Percentiles rank a stretch among this genome's conserved stretches.
Conservation (phyloP, 2,888 invertebrate genomes). For the Drosophila formosana region DNA sequence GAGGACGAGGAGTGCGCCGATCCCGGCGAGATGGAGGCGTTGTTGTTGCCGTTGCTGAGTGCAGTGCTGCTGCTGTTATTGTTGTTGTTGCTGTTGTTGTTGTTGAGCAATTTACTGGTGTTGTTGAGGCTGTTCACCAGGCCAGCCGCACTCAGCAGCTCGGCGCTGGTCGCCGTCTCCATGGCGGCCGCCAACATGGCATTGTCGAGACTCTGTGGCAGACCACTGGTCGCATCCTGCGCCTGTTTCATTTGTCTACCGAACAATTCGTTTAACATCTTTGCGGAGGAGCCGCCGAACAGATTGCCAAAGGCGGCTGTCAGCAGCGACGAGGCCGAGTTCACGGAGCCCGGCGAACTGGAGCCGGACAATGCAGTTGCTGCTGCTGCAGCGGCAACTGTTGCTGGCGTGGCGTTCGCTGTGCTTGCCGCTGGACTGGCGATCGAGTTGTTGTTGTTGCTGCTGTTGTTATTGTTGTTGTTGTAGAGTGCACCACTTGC, state of each 20-base stretch:
- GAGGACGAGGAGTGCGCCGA: slow-evolving; percentile 57
- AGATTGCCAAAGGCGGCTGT: slow-evolving; percentile 86
- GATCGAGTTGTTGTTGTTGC: slow-evolving; percentile 37
- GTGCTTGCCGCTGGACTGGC: slow-evolving; percentile 30
- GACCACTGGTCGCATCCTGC: slow-evolving; percentile 86
- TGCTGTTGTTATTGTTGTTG: slow-evolving; percentile 38
- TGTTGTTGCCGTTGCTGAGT: slow-evolving; percentile 54
- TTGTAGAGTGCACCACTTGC: slow-evolving; percentile 92
- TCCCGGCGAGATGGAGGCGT: slow-evolving; percentile 62
- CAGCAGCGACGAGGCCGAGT: slow-evolving; percentile 76
- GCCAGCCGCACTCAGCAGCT: slow-evolving; percentile 85
- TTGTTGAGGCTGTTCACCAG: slow-evolving; percentile 74
- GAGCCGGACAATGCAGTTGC: slow-evolving; percentile 61
- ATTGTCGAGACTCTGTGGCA: slow-evolving; percentile 85
- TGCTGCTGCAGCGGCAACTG: slow-evolving; percentile 33
- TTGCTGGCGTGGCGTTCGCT: slow-evolving; percentile 22
- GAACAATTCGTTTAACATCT: slow-evolving; percentile 96
- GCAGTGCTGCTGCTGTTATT: slow-evolving; percentile 65
- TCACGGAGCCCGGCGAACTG: slow-evolving; percentile 60
- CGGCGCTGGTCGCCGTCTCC: slow-evolving; percentile 85
- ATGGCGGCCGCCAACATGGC: slow-evolving; percentile 84
- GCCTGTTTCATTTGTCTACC: slow-evolving; percentile 92
- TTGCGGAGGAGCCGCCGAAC: slow-evolving; percentile 92
- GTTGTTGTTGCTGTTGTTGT: slow-evolving; percentile 72
- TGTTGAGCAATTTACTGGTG: slow-evolving; percentile 79